Evolutionary conservation across 2,888 invertebrate genomes (phyloP).

Genomic region (Tiphia femorata): DNA sequence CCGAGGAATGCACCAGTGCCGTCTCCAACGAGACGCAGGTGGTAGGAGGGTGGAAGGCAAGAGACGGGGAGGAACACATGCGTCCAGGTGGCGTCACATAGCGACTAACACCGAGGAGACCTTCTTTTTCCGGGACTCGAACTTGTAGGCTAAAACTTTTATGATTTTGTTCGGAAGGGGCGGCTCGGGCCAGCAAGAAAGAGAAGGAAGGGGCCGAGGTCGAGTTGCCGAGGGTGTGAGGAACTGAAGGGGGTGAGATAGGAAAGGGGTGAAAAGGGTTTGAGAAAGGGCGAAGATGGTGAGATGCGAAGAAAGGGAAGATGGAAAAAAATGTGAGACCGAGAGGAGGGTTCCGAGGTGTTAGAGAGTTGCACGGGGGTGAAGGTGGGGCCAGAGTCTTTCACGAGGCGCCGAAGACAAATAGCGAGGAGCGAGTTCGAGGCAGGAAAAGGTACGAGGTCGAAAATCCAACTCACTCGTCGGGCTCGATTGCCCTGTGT

Average conservation of each 20-base stretch:
- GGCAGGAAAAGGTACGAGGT: slow-evolving; percentile 36
- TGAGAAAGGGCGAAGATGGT: too few species aligned
- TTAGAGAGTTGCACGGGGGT: not conserved
- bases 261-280: too few species aligned
- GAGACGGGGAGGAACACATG: slow-evolving; percentile 34
- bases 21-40: too few species aligned
- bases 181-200: slow-evolving; percentile 24
- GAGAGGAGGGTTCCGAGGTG: slow-evolving; percentile 9
- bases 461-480: slow-evolving; percentile 41
- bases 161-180: slow-evolving; percentile 55
- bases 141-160: slow-evolving; percentile 55
- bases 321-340: too few species aligned
- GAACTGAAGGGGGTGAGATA: slow-evolving; percentile 5
- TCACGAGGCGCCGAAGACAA: slow-evolving; percentile 38
- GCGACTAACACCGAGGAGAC: slow-evolving; percentile 40
- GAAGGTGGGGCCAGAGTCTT: slow-evolving; percentile 6
- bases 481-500: slow-evolving; percentile 42
- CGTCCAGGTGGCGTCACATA: slow-evolving; percentile 27
- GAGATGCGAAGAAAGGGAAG: too few species aligned
- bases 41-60: slow-evolving; percentile 13
- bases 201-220: not conserved
- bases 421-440: slow-evolving; percentile 28
- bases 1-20: not conserved
- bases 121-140: slow-evolving; percentile 11
- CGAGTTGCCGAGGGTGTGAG: not conserved